Percentiles rank a stretch among this genome's conserved stretches.
Conservation (phyloP, 1,140 invertebrate genomes). For the Psilanteris sp. region DNA sequence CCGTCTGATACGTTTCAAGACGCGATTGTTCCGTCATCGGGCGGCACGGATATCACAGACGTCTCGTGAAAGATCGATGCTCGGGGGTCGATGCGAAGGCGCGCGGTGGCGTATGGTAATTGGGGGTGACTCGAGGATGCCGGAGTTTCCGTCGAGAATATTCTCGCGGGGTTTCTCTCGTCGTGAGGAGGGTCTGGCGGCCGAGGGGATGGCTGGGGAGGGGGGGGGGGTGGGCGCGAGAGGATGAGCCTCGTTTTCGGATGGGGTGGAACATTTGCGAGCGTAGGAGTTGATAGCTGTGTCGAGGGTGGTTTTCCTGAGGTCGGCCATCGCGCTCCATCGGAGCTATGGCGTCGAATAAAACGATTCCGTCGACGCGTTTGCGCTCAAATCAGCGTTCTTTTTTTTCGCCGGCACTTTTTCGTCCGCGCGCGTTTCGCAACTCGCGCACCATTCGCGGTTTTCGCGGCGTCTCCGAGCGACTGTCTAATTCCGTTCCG, state of each 20-base stretch:
- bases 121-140: constrained; percentile 63
- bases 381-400: constrained; percentile 65
- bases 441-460: constrained; percentile 11
- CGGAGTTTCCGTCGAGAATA: constrained; percentile 68
- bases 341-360: constrained; percentile 76
- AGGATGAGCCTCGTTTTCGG: constrained; percentile 69
- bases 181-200: constrained; percentile 61
- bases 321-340: constrained; percentile 77
- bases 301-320: constrained; percentile 76
- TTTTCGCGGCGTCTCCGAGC: constrained; percentile 8
- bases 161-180: constrained; percentile 73
- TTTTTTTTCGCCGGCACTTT: constrained; percentile 54
- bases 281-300: constrained; percentile 71
- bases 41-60: constrained; percentile 56
- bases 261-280: constrained; percentile 68
- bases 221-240: constrained; percentile 23
- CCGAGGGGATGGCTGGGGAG: constrained; percentile 22
- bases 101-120: constrained; percentile 57
- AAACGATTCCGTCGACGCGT: constrained; percentile 66
- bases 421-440: constrained; percentile 18
- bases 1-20: too few species aligned
- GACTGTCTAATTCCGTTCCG: constrained; percentile 22
- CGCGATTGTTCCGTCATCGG: constrained; percentile 54
- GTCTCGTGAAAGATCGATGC: constrained; percentile 59
- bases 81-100: constrained; percentile 32